phyloP scores from a whole-genome alignment of 2,113 vertebrate species.

The Corapipo altera region DNA sequence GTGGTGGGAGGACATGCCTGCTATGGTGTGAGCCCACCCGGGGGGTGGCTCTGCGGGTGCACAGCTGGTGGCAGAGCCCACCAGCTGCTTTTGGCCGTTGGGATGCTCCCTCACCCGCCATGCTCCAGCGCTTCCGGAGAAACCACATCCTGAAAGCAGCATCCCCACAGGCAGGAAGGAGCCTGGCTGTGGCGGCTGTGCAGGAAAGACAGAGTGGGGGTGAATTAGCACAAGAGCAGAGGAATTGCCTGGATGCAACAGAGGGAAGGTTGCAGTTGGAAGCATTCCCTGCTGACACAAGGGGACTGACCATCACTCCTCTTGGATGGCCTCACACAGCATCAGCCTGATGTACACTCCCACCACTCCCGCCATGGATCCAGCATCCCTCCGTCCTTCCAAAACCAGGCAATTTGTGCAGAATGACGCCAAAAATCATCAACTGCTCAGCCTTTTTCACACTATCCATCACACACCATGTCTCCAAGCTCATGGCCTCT shows the following conservation, averaged over 20 bases:
- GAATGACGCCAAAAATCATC: not conserved
- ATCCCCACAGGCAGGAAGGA: not conserved
- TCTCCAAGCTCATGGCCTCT: not conserved
- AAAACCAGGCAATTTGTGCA: not conserved
- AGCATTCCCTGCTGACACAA: not conserved
- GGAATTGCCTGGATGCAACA: fast-evolving
- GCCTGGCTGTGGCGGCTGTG: not conserved
- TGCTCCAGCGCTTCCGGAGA: not conserved
- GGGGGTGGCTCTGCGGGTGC: fast-evolving
- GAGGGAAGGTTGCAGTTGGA: not conserved
- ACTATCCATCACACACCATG: fast-evolving
- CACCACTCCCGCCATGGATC: fast-evolving
- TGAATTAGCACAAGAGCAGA: not conserved
- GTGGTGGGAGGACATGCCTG: fast-evolving
- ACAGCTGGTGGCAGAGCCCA: not conserved
- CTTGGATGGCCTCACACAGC: not conserved
- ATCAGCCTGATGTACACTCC: not conserved
- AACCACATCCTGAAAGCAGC: slow-evolving; percentile 30
- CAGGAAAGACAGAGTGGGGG: not conserved
- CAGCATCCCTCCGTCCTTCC: not conserved
- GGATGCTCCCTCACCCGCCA: not conserved
- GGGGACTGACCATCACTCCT: not conserved
- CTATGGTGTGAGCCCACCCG: fast-evolving
- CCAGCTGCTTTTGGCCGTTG: not conserved
- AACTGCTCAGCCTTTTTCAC: not conserved